Evolutionary conservation across 2,888 invertebrate species (phyloP).

Genomic region (Dione juno): DNA sequence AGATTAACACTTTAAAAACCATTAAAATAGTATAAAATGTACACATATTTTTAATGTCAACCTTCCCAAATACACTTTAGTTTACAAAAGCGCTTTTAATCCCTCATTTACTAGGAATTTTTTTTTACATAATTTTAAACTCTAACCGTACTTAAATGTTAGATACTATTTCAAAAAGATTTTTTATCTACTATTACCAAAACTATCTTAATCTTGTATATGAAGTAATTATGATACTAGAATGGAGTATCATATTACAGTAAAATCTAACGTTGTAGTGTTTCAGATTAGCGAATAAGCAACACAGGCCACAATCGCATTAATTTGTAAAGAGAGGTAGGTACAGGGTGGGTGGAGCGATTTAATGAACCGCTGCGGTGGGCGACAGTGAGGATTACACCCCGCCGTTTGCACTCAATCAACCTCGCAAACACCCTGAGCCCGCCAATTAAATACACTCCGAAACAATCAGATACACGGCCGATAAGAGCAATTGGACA

Average conservation of each 20-base stretch:
- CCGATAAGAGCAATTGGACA: conserved; percentile 72
- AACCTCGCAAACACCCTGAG: conserved; percentile 81
- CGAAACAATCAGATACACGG: conserved; percentile 76
- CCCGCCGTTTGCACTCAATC: conserved; percentile 82
- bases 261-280: conserved; percentile 33
- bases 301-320: conserved; percentile 68
- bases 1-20: too few species aligned
- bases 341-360: conserved; percentile 65
- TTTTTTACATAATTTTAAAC: too few species aligned
- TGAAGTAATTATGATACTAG: background rate
- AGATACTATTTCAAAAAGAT: background rate
- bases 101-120: too few species aligned
- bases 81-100: too few species aligned
- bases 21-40: too few species aligned
- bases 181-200: background rate
- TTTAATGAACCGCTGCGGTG: conserved; percentile 81
- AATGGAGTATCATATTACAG: conserved; percentile 4
- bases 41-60: too few species aligned
- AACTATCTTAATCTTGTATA: background rate
- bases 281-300: conserved; percentile 44
- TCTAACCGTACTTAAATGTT: too few species aligned
- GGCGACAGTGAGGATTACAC: conserved; percentile 80
- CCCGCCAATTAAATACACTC: conserved; percentile 80
- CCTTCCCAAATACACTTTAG: too few species aligned
- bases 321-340: conserved; percentile 78